Conservation (phyloP, 2,113 vertebrate genomes). For the Malurus melanocephalus region DNA sequence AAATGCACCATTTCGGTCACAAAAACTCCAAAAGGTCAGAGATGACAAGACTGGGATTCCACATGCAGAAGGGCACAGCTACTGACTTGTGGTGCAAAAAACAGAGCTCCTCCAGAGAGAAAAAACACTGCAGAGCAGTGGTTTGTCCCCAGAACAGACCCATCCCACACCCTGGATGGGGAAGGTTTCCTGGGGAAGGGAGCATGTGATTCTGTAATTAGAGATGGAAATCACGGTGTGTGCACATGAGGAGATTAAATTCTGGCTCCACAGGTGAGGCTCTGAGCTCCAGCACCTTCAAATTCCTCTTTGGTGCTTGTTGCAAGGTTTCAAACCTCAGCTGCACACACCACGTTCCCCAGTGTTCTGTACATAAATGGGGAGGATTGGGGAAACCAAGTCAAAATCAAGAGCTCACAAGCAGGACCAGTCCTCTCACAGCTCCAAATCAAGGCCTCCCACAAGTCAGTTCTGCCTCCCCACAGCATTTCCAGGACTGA, state of each 20-base stretch:
- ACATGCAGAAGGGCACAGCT: not conserved
- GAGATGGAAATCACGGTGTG: not conserved
- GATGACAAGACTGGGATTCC: not conserved
- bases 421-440: not conserved
- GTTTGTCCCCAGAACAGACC: not conserved
- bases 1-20: not conserved
- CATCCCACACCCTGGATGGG: not conserved
- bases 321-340: not conserved
- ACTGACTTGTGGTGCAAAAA: not conserved
- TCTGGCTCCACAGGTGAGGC: not conserved
- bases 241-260: not conserved
- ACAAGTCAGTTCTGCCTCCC: not conserved
- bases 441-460: not conserved
- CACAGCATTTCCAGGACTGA: not conserved
- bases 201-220: not conserved
- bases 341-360: rapidly evolving
- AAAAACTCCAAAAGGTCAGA: not conserved
- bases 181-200: not conserved
- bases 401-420: not conserved
- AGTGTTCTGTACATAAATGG: not conserved
- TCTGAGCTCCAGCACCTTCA: not conserved
- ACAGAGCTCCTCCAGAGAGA: not conserved
- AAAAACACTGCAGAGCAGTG: not conserved
- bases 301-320: not conserved
- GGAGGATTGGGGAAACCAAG: not conserved